Base-by-base conservation (phyloP, 2,113 vertebrate genomes). In the Hydrochoerus hydrochaeris region DNA sequence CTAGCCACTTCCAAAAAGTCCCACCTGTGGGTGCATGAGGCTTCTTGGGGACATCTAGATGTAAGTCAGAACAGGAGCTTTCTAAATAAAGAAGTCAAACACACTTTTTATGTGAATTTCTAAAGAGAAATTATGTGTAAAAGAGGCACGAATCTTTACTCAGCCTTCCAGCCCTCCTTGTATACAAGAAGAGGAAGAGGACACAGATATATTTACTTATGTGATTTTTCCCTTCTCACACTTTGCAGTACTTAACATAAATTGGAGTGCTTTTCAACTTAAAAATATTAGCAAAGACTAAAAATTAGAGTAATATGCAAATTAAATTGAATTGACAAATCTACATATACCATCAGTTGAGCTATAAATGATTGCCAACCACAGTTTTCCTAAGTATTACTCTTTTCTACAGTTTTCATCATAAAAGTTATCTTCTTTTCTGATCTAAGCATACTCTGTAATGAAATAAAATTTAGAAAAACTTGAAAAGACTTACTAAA, bases 61-160 rank as follows among this genome's bases (percentile, higher is more conserved):
- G 2, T 54, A 12, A 44, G 24, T 41, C 41, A 6, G 28, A 28
- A 73, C 46, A 49, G 22, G 19, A 3, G 6, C 32, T 62, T 80
- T 78, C 57, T n/a, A 30, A 71, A 30, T 46, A 71, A 96, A 92
- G 46, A 90, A 63, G 4, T 92, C 77, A 41, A 62, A 85, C 77
- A 52, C 62, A 71, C 85, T 22, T 44, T 57, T 62, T 38, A 73
- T 46, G 63, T 26, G n/a, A 67, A 14, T 90, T 81, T 30, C 44
- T 85, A 67, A 82, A 95, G 63, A 85, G n/a, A 94, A 91, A 67
- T n/a, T 49, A n/a, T 19, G 80, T 86, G 90, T 82, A 35, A 87
- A 65, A 75, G 73, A 77, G 46, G 28, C 11, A 88, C 24, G 28
- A 46, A 52, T 73, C 13, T 80, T 84, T 60, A 91, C 28, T 94